Conservation (phyloP, 1,140 invertebrate species). For the Megalopta genalis region DNA sequence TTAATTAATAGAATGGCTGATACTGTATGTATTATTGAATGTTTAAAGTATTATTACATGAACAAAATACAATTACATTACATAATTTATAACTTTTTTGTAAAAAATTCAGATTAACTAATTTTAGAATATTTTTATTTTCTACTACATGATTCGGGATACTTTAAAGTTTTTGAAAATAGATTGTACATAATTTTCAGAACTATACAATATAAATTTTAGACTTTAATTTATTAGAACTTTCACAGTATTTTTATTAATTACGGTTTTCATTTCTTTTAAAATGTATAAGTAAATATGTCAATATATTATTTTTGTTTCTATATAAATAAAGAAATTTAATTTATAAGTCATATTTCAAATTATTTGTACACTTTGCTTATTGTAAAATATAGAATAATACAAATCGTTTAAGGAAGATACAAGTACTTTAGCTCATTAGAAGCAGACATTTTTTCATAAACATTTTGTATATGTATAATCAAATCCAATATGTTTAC, state of each 20-base stretch:
- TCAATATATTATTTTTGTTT: slow-evolving; percentile 63
- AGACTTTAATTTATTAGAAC: slow-evolving; percentile 15
- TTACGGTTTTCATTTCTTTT: slow-evolving; percentile 21
- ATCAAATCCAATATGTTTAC: slow-evolving; percentile 11
- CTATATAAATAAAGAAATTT: slow-evolving; percentile 69
- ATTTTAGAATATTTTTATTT: slow-evolving; percentile 47
- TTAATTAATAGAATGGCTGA: neutral
- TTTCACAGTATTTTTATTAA: slow-evolving; percentile 20
- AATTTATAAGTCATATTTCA: slow-evolving; percentile 56
- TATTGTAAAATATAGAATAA: slow-evolving; percentile 57
- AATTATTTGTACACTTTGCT: slow-evolving; percentile 74
- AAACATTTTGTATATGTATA: slow-evolving; percentile 17
- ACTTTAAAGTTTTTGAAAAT: slow-evolving; percentile 44
- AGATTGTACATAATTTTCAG: slow-evolving; percentile 38
- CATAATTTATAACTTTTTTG: slow-evolving; percentile 1
- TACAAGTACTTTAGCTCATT: slow-evolving; percentile 7
- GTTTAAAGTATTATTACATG: neutral
- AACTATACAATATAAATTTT: slow-evolving; percentile 45
- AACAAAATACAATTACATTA: slow-evolving; percentile 8
- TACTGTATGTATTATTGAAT: slow-evolving; percentile 8
- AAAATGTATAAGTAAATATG: slow-evolving; percentile 41
- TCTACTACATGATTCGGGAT: slow-evolving; percentile 33
- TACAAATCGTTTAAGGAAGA: slow-evolving; percentile 15
- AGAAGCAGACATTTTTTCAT: slow-evolving; percentile 8
- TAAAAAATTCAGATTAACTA: slow-evolving; percentile 26